Conservation (phyloP, 2,888 invertebrate genomes). For the Eupithecia insigniata region DNA sequence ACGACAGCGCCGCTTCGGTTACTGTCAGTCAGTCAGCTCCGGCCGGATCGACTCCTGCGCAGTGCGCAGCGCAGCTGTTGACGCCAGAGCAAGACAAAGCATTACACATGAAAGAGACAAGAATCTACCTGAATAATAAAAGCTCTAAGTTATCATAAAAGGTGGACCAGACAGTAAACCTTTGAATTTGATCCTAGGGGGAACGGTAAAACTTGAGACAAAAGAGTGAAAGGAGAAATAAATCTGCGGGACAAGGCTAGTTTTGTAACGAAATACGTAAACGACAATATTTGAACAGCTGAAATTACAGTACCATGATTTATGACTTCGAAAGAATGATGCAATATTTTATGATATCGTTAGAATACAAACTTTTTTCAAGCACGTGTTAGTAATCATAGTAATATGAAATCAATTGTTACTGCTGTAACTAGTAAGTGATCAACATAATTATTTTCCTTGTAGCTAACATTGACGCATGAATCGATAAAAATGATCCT, state of each 20-base stretch:
- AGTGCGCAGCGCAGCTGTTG: constrained; percentile 68
- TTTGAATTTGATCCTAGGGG: constrained; percentile 57
- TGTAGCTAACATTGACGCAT: constrained; percentile 8
- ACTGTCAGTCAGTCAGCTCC: constrained; percentile 77
- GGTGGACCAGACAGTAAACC: constrained; percentile 60
- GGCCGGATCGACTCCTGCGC: constrained; percentile 77
- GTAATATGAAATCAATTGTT: neutral
- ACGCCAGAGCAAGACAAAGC: constrained; percentile 63
- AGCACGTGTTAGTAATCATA: neutral
- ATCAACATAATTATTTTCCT: neutral
- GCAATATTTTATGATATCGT: neutral
- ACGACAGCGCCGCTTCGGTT: constrained; percentile 76
- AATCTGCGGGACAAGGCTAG: constrained; percentile 19
- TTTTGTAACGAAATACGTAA: constrained; percentile 10
- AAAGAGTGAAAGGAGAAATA: constrained; percentile 31
- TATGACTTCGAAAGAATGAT: constrained; percentile 28
- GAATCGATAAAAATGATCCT: constrained; percentile 15
- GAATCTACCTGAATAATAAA: constrained; percentile 77
- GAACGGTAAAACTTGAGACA: constrained; percentile 41
- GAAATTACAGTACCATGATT: constrained; percentile 24
- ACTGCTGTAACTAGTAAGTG: neutral
- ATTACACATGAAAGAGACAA: constrained; percentile 56
- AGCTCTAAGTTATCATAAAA: constrained; percentile 69
- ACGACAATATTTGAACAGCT: constrained; percentile 39
- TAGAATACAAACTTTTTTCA: neutral